Conservation (phyloP, 2,113 vertebrate genomes). For the Anthoscopus minutus region DNA sequence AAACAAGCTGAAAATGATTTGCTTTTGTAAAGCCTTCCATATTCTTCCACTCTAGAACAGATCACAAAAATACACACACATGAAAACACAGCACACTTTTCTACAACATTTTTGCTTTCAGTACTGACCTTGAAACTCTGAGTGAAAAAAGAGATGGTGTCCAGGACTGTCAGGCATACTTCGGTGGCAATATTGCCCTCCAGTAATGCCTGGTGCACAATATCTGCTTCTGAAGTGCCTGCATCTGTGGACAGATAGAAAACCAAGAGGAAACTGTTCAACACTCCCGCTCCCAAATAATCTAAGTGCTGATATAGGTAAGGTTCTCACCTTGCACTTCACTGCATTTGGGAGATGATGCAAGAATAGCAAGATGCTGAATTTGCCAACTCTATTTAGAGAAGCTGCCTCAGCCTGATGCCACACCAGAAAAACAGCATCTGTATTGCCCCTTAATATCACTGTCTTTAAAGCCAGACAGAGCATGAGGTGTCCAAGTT, state of each 20-base stretch:
- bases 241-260: conserved; percentile 61
- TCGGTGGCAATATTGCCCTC: conserved; percentile 92
- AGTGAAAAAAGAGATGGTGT: conserved; percentile 87
- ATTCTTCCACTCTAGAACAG: not conserved
- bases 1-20: not conserved
- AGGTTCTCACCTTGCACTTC: not conserved
- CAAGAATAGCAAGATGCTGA: not conserved
- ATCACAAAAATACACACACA: not conserved
- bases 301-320: not conserved
- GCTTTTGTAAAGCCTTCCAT: not conserved
- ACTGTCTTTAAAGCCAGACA: not conserved
- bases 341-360: not conserved
- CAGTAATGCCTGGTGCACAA: conserved; percentile 88
- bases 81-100: not conserved
- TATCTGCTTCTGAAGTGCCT: conserved; percentile 85
- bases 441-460: not conserved
- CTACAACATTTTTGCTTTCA: not conserved
- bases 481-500: not conserved
- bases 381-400: not conserved
- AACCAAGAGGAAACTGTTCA: not conserved
- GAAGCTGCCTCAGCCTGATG: not conserved
- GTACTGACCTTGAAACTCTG: conserved; percentile 89
- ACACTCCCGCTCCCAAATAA: not conserved
- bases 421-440: not conserved
- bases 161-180: conserved; percentile 86